A percentile compares a stretch with the other conserved stretches of the same genome.
These are phyloP conservation scores for Irena cyanogastra DNA, from an alignment of 2,113 vertebrate genomes.

Conservation along the genomic window DNA sequence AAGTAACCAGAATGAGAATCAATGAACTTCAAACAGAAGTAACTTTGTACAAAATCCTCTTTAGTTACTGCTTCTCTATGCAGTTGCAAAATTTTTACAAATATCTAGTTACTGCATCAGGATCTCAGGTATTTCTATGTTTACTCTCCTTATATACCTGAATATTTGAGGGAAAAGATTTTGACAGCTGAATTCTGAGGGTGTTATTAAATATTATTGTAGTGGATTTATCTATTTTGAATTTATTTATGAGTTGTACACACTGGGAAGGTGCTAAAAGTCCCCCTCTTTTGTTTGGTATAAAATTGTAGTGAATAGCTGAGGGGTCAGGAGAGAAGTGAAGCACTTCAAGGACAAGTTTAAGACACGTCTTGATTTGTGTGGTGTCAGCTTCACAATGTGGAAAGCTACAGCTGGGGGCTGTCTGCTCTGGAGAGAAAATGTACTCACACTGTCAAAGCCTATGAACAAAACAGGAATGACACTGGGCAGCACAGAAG, in stretches of 20 bases:
- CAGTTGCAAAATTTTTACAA: background rate
- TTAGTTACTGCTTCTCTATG: background rate
- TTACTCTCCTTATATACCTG: background rate
- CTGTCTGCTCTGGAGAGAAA: slow-evolving; percentile 22
- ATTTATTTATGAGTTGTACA: background rate
- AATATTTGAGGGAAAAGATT: background rate
- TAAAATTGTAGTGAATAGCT: background rate
- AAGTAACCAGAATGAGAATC: background rate
- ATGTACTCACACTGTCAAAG: slow-evolving; percentile 22
- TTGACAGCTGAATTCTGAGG: background rate
- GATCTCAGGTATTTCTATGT: background rate
- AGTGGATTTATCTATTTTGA: background rate
- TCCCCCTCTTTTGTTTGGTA: background rate
- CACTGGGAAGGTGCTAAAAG: background rate
- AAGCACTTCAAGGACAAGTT: slow-evolving; percentile 2
- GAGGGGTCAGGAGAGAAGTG: background rate
- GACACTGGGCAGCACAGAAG: slow-evolving; percentile 32
- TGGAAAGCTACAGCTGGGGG: slow-evolving; percentile 15
- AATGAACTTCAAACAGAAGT: background rate
- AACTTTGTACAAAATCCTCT: background rate
- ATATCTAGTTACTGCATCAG: background rate
- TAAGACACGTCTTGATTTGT: slow-evolving; percentile 17
- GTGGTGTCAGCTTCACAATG: background rate
- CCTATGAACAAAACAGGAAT: background rate
- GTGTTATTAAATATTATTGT: background rate